Evolutionary conservation across 2,797 vertebrate genomes (phyloP), one percentile per base, ranked within the genome.

Genomic region (Anguilla megastoma): DNA sequence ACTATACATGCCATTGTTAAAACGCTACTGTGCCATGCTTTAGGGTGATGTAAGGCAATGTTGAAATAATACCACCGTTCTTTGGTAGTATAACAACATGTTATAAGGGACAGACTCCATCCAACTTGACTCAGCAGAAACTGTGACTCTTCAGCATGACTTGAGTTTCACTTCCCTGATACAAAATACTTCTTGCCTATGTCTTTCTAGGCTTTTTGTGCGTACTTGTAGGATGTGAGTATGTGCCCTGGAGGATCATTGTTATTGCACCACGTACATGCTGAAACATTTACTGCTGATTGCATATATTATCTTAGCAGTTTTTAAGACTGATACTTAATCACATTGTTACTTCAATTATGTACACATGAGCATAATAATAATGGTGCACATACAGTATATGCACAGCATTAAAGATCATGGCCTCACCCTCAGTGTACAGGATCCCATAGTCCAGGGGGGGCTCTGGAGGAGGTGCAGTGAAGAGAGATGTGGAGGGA

Each of bases 401-500:
- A 84, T 79, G 71, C 36, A 50, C 50, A 58, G 18, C 18, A 74
- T 41, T 54, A 36, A 36, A 56, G 21, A 24, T 4, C 48, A 30
- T 74, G 36, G 5, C 87, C 85, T 89, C 91, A 90, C 93, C 93
- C 84, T 92, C 90, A 33, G 83, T 60, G 0, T 3, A 24, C 86
- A 30, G 90, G 91, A 60, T 92, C 91, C 5, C 56, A n/a, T 56
- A 3, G 74, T 63, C 86, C 87, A 0, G 84, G 50, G 71, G 92
- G 89, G 45, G 88, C 79, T 63, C 89, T 14, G 89, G 87, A 27
- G 52, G 91, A 58, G 24, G 89, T 83, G 90, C 90, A 79, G 90
- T 89, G 60, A 89, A 90, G 86, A 92, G 90, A 36, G 91, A 91
- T 66, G 84, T 45, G 0, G 88, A 92, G 6, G 93, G 89, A 54